A percentile compares a stretch with the other conserved stretches of the same genome.
Evolutionary conservation across 2,797 vertebrate species (phyloP).

Genomic region (Bryconaethiops microstoma): DNA sequence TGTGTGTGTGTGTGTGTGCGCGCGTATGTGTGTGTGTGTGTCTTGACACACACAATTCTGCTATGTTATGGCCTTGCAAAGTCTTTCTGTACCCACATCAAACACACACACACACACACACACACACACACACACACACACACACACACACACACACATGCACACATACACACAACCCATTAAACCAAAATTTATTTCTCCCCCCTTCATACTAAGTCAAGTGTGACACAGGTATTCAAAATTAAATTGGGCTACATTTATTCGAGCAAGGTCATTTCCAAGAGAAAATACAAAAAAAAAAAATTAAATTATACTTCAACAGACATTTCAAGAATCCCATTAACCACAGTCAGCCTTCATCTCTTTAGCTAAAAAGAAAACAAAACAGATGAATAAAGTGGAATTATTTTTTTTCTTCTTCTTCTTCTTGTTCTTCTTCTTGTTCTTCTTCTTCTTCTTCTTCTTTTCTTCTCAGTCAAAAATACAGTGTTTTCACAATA

Average conservation of each 20-base stretch:
- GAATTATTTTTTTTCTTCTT: constrained; percentile 74
- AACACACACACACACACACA: background rate
- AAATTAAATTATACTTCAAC: constrained; percentile 97
- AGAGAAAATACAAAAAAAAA: constrained; percentile 90
- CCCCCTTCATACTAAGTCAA: constrained; percentile 44
- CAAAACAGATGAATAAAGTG: constrained; percentile 95
- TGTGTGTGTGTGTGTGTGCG: too few species aligned
- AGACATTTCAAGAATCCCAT: constrained; percentile 97
- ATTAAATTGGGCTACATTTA: constrained; percentile 99
- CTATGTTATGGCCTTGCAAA: too few species aligned
- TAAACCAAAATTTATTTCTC: too few species aligned
- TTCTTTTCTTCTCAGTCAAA: constrained; percentile 85
- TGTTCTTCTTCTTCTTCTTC: constrained; percentile 29
- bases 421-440: too few species aligned
- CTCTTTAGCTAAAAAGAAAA: constrained; percentile 89
- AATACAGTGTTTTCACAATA: constrained; percentile 99
- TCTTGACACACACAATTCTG: too few species aligned
- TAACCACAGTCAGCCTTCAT: constrained; percentile 87
- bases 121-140: too few species aligned
- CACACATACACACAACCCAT: too few species aligned
- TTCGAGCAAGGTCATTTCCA: constrained; percentile 97
- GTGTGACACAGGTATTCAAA: constrained; percentile 73
- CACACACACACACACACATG: too few species aligned
- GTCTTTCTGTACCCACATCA: background rate
- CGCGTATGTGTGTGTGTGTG: too few species aligned